These are phyloP conservation scores for Eupithecia inturbata DNA, from an alignment of 2,888 invertebrate species.

Conservation along the genomic window DNA sequence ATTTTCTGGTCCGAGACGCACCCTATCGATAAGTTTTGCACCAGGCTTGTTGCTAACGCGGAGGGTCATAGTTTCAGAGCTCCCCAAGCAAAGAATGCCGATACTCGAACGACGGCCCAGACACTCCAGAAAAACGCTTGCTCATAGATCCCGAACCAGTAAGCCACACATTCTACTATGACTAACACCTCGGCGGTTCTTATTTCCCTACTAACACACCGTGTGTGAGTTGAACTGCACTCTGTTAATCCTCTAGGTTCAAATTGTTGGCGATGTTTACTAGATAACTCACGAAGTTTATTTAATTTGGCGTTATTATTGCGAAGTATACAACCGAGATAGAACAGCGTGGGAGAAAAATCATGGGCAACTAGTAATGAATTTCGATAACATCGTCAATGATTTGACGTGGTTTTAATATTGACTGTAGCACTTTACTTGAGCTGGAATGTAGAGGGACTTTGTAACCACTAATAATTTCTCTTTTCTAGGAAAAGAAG, in stretches of 20 bases:
- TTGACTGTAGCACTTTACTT: conserved; percentile 8
- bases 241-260: conserved; percentile 23
- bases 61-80: conserved; percentile 78
- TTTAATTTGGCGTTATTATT: conserved; percentile 18
- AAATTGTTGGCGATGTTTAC: conserved; percentile 30
- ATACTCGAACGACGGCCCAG: conserved; percentile 76
- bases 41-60: conserved; percentile 64
- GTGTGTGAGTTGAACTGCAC: conserved; percentile 20
- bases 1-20: conserved; percentile 30
- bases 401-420: conserved; percentile 27
- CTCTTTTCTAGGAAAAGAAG: conserved; percentile 87
- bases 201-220: conserved; percentile 17
- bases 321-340: conserved; percentile 6
- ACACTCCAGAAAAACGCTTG: conserved; percentile 81
- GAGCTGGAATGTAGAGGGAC: conserved; percentile 17
- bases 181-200: conserved; percentile 42
- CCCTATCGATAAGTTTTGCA: conserved; percentile 38
- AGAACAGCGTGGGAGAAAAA: conserved; percentile 8
- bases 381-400: conserved; percentile 33
- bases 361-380: conserved; percentile 11
- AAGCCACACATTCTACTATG: conserved; percentile 58
- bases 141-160: conserved; percentile 83
- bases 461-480: conserved; percentile 66
- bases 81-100: conserved; percentile 79
- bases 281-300: conserved; percentile 14